Base-by-base conservation (phyloP, 2,797 vertebrate genomes). In the Clarias fuscus region DNA sequence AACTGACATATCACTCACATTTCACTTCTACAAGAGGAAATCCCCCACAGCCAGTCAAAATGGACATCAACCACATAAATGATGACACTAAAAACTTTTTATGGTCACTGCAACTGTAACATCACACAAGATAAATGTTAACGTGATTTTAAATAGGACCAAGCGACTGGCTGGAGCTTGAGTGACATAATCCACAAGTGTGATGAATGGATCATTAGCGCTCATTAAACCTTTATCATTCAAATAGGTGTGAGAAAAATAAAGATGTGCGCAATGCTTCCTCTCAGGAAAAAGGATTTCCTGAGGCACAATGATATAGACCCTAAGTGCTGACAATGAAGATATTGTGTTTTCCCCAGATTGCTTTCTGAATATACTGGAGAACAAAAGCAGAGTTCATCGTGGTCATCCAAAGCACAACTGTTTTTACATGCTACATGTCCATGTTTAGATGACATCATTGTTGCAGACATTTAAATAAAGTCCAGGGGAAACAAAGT, bases 321-420 rank as follows among this genome's bases (percentile, higher is more conserved):
- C 94, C 93, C 94, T 94, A 95, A 95, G 95, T 95, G 95, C 95
- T 96, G 95, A 96, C 95, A 95, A 95, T 95, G 94, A 95, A 91
- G 92, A 95, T 95, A 94, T 95, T 94, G 92, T 95, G 92, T 94
- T 96, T 95, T 95, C 94, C 93, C 84, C 93, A 94, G 92, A 94
- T 94, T 94, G 93, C 93, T 92, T 91, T 93, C 93, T 93, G 92
- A 94, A 94, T 86, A 82, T 91, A 92, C 93, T 91, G 90, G 88
- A 83, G 92, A 93, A 93, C 93, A 95, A 91, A 93, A 90, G 90
- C 91, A 86, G 88, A 91, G 93, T 93, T 95, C 91, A 93, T 92
- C 92, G 89, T 88, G 90, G 88, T 90, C 92, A 93, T 75, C 67
- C 85, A 68, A 86, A 91, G 88, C 91, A 88, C 87, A 90, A 77